These are phyloP conservation scores for Cylas formicarius DNA, from an alignment of 1,140 invertebrate species.

Conservation along the genomic window DNA sequence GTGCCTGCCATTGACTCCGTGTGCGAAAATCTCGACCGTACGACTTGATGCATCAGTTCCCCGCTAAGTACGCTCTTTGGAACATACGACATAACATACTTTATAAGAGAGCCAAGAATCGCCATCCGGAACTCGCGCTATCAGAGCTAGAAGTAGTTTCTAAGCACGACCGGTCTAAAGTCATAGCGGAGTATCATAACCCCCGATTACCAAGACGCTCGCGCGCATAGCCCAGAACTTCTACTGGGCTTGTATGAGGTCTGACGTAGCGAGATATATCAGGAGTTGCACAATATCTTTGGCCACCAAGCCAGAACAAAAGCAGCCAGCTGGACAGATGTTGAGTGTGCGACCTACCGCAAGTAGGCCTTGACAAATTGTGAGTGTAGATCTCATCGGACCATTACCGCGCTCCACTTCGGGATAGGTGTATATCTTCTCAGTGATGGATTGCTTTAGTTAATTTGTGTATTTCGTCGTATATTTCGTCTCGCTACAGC, in stretches of 20 bases:
- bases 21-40: background rate
- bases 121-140: too few relatives aligned
- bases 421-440: slow-evolving; percentile 36
- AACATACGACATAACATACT: slow-evolving; percentile 11
- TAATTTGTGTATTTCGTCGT: slow-evolving; percentile 26
- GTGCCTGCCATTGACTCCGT: too few relatives aligned
- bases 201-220: slow-evolving; percentile 20
- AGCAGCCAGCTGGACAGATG: slow-evolving; percentile 3
- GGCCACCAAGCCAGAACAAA: slow-evolving; percentile 16
- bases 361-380: slow-evolving; percentile 22
- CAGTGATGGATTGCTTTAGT: slow-evolving; percentile 30
- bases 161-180: slow-evolving; percentile 1
- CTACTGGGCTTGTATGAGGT: slow-evolving; percentile 21
- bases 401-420: slow-evolving; percentile 26
- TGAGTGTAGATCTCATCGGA: slow-evolving; percentile 40
- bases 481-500: slow-evolving; percentile 8
- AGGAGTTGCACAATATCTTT: slow-evolving; percentile 14
- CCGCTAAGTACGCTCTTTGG: slow-evolving; percentile 12
- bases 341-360: slow-evolving; percentile 18
- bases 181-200: slow-evolving; percentile 14
- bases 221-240: slow-evolving; percentile 11
- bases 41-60: background rate
- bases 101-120: slow-evolving; percentile 25
- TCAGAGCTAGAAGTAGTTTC: too few relatives aligned
- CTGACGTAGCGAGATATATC: slow-evolving; percentile 11